Evolutionary conservation across 2,797 vertebrate species (phyloP).

Genomic region (Myotis vivesi): DNA sequence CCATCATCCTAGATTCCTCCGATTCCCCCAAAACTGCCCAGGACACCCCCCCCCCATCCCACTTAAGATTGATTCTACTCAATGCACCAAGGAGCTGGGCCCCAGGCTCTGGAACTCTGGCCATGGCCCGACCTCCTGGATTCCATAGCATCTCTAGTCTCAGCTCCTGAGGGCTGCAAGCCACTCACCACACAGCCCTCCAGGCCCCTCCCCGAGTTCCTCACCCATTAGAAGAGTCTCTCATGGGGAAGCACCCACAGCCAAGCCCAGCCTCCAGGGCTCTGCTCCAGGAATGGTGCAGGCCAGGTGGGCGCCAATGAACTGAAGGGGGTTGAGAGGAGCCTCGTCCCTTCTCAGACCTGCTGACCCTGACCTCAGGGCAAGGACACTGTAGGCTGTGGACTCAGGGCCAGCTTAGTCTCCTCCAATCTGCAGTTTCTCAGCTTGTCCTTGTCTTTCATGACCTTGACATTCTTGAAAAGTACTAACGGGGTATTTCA

Average conservation of each 20-base stretch:
- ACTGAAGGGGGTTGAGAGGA: background rate
- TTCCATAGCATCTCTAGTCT: background rate
- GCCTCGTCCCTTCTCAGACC: background rate
- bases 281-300: background rate
- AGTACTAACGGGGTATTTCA: background rate
- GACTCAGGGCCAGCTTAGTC: fast-evolving
- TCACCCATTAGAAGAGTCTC: background rate
- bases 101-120: background rate
- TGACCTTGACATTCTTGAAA: background rate
- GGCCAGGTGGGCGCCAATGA: background rate
- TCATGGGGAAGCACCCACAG: fast-evolving
- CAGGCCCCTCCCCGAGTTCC: fast-evolving
- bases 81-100: too few relatives aligned
- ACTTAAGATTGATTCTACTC: too few relatives aligned
- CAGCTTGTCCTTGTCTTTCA: background rate
- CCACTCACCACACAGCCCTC: background rate
- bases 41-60: fast-evolving
- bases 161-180: background rate
- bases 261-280: background rate
- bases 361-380: background rate
- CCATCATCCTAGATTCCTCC: background rate
- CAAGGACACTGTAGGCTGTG: background rate
- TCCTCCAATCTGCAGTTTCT: background rate
- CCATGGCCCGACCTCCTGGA: fast-evolving
- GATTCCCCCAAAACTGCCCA: background rate